Base-by-base conservation (phyloP, 2,113 vertebrate genomes). In the Siniperca knerii region DNA sequence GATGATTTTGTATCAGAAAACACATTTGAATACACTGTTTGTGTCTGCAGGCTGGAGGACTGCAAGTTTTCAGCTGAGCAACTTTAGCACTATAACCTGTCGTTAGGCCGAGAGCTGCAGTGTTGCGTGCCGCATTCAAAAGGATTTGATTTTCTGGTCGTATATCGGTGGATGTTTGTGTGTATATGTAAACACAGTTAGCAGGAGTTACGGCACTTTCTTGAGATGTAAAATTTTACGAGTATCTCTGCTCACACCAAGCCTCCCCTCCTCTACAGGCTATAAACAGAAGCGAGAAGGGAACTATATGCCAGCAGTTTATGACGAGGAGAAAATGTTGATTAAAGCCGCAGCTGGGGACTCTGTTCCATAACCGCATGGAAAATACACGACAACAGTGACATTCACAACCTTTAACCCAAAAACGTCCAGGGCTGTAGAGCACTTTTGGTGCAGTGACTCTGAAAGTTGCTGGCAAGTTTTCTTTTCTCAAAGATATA, bases 301-400 rank as follows among this genome's bases (percentile, higher is more conserved):
- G 70, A 60, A 74, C 12, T 46, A 35, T 48, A 37, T 7, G 35
- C 1, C 66, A 21, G 64, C 82, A 35, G 67, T 87, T 84, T 77
- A 88, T 80, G 75, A 79, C 77, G 1, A 15, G 67, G 57, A 73
- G 85, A 23, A 69, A 6, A 55, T 70, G 50, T 61, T 23, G 79
- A 84, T 86, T 80, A 78, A 0, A 76, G 72, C 71, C 84, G 61
- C 77, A 82, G 80, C 73, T 79, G 67, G 55, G n/a, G 25, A 48
- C 69, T 12, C 25, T 6, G n/a, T 4, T 46, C 29, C 62, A 69
- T 13, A 55, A 71, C 42, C 16, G 16, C 62, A 1, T 0, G 58
- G 12, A 3, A 25, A 48, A 72, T 9, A 50, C 20, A 46, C 8
- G 40, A 64, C 46, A 55, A 15, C 67, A 7, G 52, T 8, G 55